Base-by-base conservation (phyloP, 2,888 invertebrate genomes). In the Protula sp. region DNA sequence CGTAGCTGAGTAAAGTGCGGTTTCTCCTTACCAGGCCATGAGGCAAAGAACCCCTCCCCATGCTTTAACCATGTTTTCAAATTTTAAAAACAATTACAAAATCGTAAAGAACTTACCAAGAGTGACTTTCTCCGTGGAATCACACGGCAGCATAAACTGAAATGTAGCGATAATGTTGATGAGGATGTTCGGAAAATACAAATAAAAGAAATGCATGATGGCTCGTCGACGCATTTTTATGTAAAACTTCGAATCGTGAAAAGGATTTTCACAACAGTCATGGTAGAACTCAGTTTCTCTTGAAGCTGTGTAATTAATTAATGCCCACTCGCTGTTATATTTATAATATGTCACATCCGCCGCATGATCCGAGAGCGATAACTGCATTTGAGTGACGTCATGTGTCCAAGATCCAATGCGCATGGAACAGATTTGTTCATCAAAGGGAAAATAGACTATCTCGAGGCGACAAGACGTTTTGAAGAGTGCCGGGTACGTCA, bases 111-210 rank as follows among this genome's bases (percentile, higher is more conserved):
- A 26, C n/a, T n/a, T n/a, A n/a, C n/a, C 2, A n/a, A 53, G 28
- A 30, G 53, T 53, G 2, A 28, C 14, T n/a, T 28, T 53, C 30
- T 5, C 29, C 22, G 53, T 30, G 29, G 27, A 53, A 30, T 53
- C 53, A 19, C 53, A 53, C 24, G 30, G 30, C 27, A 53, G 30
- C 30, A 53, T 29, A 53, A n/a, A 53, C 30, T 27, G 53, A 24
- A 28, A 53, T 9, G 45, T 38, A 14, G 45, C 45, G 9, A 38
- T n/a, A 38, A 38, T n/a, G n/a, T 38, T 38, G 45, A 38, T 38
- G n/a, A 38, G 45, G 45, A n/a, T n/a, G 45, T 38, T 38, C n/a
- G 45, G 45, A n/a, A 38, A 38, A 38, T 38, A 38, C 45, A 38
- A 38, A n/a, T 38, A 38, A 38, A 14, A 38, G n/a, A 38, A 9